Evolutionary conservation across 2,113 vertebrate species (phyloP).

Genomic region (Elephas maximus): DNA sequence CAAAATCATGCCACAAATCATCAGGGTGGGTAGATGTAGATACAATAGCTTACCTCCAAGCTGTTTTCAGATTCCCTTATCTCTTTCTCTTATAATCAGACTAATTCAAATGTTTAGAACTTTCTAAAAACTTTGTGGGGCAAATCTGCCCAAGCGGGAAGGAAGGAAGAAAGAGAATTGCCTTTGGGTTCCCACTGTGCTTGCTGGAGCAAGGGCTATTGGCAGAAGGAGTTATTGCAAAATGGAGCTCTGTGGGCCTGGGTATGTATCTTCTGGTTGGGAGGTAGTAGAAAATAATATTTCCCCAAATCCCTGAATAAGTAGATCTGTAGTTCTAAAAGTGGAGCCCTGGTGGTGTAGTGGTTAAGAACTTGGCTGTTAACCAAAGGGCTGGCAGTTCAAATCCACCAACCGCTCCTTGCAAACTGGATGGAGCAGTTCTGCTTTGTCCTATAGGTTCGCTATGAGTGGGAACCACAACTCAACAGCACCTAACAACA

Average conservation of each 20-base stretch:
- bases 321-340: neutral
- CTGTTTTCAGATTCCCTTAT: neutral
- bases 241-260: neutral
- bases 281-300: neutral
- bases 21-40: neutral
- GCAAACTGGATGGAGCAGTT: too few species aligned
- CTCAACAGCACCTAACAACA: too few species aligned
- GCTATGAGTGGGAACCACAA: too few species aligned
- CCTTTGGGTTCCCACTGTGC: neutral
- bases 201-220: neutral
- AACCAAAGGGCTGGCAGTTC: too few species aligned
- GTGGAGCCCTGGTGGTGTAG: too few species aligned
- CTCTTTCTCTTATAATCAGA: neutral
- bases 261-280: neutral
- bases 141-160: neutral
- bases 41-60: neutral
- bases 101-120: neutral
- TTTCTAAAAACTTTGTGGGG: conserved; percentile 30
- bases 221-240: neutral
- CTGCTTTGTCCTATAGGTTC: too few species aligned
- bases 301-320: neutral
- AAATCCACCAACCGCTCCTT: too few species aligned
- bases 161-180: neutral
- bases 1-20: neutral
- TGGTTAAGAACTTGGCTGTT: too few species aligned